Evolutionary conservation across 2,113 vertebrate genomes (phyloP).

Genomic region (Tetrao urogallus): DNA sequence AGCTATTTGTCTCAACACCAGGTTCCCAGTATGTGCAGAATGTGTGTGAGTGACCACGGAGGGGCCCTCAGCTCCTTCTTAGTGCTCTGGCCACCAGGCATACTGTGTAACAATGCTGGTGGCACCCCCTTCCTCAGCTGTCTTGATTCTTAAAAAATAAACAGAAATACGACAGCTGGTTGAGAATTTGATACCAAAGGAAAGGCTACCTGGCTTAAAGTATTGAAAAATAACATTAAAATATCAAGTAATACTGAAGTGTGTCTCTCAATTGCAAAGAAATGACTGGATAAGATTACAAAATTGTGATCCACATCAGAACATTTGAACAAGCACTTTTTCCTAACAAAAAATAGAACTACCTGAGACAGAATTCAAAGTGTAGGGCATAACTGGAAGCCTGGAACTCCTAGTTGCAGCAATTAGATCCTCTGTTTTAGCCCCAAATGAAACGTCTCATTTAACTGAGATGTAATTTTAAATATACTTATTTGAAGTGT

Average conservation of each 20-base stretch:
- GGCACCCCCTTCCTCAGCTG: neutral
- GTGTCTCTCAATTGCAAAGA: neutral
- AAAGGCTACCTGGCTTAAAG: neutral
- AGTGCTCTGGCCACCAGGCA: neutral
- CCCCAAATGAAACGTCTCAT: neutral
- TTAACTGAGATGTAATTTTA: neutral
- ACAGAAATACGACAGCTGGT: neutral
- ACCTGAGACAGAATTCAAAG: constrained; percentile 3
- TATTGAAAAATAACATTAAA: neutral
- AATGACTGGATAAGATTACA: neutral
- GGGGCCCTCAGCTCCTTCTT: neutral
- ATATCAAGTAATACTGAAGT: neutral
- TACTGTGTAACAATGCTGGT: neutral
- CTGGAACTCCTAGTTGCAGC: neutral
- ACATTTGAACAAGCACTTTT: constrained; percentile 8
- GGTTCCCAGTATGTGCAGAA: neutral
- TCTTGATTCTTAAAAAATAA: neutral
- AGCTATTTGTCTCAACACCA: accelerated
- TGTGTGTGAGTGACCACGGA: accelerated
- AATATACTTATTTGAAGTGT: neutral
- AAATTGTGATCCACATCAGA: neutral
- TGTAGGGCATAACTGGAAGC: neutral
- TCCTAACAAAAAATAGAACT: neutral
- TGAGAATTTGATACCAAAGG: neutral
- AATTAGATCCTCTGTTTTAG: neutral